phyloP scores from a whole-genome alignment of 2,888 invertebrate species.

The Melipona beecheii region DNA sequence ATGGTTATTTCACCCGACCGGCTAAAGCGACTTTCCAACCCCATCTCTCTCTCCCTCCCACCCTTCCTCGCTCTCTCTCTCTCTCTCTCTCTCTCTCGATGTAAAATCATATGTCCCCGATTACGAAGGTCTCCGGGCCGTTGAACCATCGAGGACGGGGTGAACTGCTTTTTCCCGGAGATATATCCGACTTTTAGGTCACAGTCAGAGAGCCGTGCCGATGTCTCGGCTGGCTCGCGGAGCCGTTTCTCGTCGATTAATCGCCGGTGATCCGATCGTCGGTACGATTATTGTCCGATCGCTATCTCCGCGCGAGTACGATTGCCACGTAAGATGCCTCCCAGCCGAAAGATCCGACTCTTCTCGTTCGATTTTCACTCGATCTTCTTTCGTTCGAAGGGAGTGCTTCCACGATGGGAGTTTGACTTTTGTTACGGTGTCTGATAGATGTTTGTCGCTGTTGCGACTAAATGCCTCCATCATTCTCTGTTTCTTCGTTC shows the following conservation, averaged over 20 bases:
- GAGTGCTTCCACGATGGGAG: not conserved
- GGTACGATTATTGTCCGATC: constrained; percentile 10
- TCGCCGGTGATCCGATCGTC: constrained; percentile 21
- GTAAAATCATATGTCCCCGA: constrained; percentile 70
- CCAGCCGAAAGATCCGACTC: not conserved
- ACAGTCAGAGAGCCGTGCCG: constrained; percentile 30
- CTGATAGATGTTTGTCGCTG: not conserved
- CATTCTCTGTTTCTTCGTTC: too few relatives aligned
- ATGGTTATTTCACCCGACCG: constrained; percentile 47
- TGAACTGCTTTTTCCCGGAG: constrained; percentile 68
- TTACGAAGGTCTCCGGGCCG: constrained; percentile 80
- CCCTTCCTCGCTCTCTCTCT: constrained; percentile 26
- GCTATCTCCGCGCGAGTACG: not conserved
- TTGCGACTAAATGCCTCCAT: not conserved
- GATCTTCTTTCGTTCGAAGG: too few relatives aligned
- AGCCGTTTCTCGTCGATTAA: constrained; percentile 34
- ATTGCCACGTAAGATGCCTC: not conserved
- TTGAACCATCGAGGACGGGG: constrained; percentile 81
- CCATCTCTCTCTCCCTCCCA: constrained; percentile 52
- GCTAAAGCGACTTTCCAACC: constrained; percentile 51
- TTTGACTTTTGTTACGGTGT: not conserved
- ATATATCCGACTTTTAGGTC: constrained; percentile 55
- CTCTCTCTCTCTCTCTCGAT: not conserved
- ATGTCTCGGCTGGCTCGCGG: constrained; percentile 14
- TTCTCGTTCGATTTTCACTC: not conserved